These are phyloP conservation scores for Equus quagga DNA, from an alignment of 2,113 vertebrate genomes.

Conservation along the genomic window DNA sequence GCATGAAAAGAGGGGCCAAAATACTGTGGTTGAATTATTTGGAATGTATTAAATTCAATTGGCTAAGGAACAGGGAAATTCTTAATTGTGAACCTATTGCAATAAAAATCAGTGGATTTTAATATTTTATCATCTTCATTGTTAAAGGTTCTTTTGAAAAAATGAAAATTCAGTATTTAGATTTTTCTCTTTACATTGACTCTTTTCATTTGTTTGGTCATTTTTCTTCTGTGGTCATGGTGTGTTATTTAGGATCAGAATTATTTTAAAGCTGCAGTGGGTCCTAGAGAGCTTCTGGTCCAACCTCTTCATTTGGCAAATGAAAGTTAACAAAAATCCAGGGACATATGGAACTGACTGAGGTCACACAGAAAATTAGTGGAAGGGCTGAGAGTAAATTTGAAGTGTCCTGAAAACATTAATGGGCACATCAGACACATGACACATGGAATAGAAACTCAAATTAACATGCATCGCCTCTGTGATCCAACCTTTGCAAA, in stretches of 20 bases:
- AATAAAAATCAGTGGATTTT: conserved; percentile 34
- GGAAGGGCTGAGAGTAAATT: not conserved
- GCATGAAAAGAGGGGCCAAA: not conserved
- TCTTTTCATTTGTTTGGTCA: not conserved
- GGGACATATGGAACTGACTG: not conserved
- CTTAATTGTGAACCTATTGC: not conserved
- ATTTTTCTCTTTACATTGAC: conserved; percentile 2
- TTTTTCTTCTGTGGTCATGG: not conserved
- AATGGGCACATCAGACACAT: not conserved
- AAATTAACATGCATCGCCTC: not conserved
- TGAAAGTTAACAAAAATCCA: not conserved
- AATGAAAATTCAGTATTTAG: not conserved
- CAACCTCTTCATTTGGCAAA: not conserved
- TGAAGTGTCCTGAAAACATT: not conserved
- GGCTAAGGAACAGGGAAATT: not conserved
- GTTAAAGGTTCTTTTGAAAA: not conserved
- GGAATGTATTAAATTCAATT: not conserved
- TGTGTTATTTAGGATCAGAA: conserved; percentile 22
- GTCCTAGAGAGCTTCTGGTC: not conserved
- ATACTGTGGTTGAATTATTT: not conserved
- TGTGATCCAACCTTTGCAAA: not conserved
- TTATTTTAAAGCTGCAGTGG: not conserved
- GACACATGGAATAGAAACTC: not conserved
- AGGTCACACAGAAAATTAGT: not conserved
- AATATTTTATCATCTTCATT: conserved; percentile 18